These are phyloP conservation scores for Girardinichthys multiradiatus DNA, from an alignment of 2,113 vertebrate genomes.

Conservation along the genomic window DNA sequence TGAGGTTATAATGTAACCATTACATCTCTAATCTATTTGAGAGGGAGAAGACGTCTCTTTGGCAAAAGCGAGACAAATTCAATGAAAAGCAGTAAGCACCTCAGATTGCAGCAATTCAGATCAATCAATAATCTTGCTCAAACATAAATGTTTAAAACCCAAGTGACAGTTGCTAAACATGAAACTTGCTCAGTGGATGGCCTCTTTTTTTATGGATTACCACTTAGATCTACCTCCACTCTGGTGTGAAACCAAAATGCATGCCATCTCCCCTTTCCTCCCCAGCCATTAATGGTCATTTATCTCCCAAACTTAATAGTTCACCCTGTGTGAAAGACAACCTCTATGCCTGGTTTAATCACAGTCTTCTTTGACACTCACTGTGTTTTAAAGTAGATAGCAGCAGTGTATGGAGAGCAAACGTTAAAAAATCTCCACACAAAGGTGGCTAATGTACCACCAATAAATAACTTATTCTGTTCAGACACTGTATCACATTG, in stretches of 20 bases:
- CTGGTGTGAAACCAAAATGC: slow-evolving; percentile 45
- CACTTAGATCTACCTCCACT: slow-evolving; percentile 35
- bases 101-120: slow-evolving; percentile 35
- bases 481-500: too few species aligned
- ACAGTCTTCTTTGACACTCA: slow-evolving; percentile 42
- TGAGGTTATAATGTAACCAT: slow-evolving; percentile 50
- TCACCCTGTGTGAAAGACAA: slow-evolving; percentile 66
- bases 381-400: slow-evolving; percentile 69
- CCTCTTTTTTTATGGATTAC: slow-evolving; percentile 49
- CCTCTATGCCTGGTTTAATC: slow-evolving; percentile 55
- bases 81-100: slow-evolving; percentile 39
- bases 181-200: slow-evolving; percentile 27
- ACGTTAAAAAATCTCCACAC: slow-evolving; percentile 2
- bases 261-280: slow-evolving; percentile 11
- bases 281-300: slow-evolving; percentile 26
- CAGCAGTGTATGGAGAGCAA: slow-evolving; percentile 17
- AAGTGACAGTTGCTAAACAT: slow-evolving; percentile 8
- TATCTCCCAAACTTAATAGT: slow-evolving; percentile 58
- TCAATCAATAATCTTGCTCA: slow-evolving; percentile 25
- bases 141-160: slow-evolving; percentile 44
- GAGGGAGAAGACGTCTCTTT: slow-evolving; percentile 23
- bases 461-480: too few species aligned
- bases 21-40: slow-evolving; percentile 46
- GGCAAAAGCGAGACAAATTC: slow-evolving; percentile 30
- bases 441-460: slow-evolving; percentile 17